Base-by-base conservation (phyloP, 2,113 vertebrate species). In the Lagopus muta region DNA sequence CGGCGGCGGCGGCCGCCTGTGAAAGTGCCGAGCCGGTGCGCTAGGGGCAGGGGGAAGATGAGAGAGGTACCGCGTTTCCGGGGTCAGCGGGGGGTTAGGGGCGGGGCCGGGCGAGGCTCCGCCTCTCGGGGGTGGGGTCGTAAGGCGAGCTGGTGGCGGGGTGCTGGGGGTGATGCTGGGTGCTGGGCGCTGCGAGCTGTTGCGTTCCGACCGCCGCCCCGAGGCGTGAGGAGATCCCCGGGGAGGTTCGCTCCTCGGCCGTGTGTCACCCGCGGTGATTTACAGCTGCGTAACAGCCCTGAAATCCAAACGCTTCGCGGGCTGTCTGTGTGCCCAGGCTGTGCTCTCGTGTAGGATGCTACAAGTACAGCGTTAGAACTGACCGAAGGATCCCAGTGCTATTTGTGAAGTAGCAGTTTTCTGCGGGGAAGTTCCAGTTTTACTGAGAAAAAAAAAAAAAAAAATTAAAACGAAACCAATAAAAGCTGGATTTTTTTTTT, bases 21-120 rank as follows among this genome's bases (percentile, higher is more conserved):
- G 80, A 83, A 95, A 89, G 82, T 94, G 96, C 85, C 93, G 96
- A 96, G 97, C 80, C 50, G 72, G 40, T 14, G 64, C 70, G 64
- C 11, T 25, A 25, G 21, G 88, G 83, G 84, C 80, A 73, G 94
- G 96, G 97, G 94, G 96, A 97, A 97, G 97, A 97, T 97, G 97
- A 97, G 96, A 97, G 97, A 97, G 97, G 97, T 97, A 97, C 94
- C 90, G 96, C 95, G 92, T 38, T 95, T 92, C 94, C 94, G 94
- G 94, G 94, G 92, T 93, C 94, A 92, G 96, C 83, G 91, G 88
- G 82, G 93, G 96, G 94, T 88, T 74, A 95, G 85, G 58, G 94
- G 92, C 65, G 89, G 92, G 70, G 82, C 57, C 52, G 3, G 7
- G 19, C 4, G 27, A 72, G 52, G 81, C 55, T 16, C 86, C 77